Evolutionary conservation across 2,888 invertebrate species (phyloP), one percentile per base, ranked within the genome.

Genomic region (Halictus ligatus): DNA sequence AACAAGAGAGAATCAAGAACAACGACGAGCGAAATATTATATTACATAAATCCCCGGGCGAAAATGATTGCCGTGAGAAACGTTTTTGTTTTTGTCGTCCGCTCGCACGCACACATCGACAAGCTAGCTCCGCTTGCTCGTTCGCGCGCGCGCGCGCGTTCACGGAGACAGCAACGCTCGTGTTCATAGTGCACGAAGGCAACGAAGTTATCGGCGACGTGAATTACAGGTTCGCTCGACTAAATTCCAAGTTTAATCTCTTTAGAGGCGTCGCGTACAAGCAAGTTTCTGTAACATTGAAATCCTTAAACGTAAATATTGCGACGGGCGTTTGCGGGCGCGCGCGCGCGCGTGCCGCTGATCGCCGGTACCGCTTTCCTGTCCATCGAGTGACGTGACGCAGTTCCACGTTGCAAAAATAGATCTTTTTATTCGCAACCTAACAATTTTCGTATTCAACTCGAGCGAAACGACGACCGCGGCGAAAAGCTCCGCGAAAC

Each of bases 241-340:
- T 77, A 79, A 85, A 86, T 82, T 82, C 71, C 71, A 35, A 73
- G 76, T 77, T 82, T 82, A 86, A 86, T 85, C 85, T 74, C 76
- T 86, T 77, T 58, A 71, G 58, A 80, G 64, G 75, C 74, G 79
- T 64, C 86, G 29, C 74, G 58, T 40, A 69, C 76, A 58, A 69
- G 69, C 54, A 43, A 40, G 50, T 81, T 79, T 69, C 46, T 69
- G 40, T 78, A 83, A 85, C 79, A 82, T 86, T 77, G 81, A 86
- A 85, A 82, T 85, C 81, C 86, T 81, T 85, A 86, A 85, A 85
- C 79, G 81, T 82, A 85, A 85, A 86, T 77, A 81, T 50, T 75
- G 72, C 75, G 29, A 75, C 35, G 48, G 46, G 74, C 58, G 35
- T n/a, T n/a, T n/a, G n/a, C n/a, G n/a, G n/a, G n/a, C 25, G 71